Percentiles rank a stretch among this genome's conserved stretches.
Evolutionary conservation across 2,113 vertebrate genomes (phyloP).

Genomic region (Pachycephala philippinensis): DNA sequence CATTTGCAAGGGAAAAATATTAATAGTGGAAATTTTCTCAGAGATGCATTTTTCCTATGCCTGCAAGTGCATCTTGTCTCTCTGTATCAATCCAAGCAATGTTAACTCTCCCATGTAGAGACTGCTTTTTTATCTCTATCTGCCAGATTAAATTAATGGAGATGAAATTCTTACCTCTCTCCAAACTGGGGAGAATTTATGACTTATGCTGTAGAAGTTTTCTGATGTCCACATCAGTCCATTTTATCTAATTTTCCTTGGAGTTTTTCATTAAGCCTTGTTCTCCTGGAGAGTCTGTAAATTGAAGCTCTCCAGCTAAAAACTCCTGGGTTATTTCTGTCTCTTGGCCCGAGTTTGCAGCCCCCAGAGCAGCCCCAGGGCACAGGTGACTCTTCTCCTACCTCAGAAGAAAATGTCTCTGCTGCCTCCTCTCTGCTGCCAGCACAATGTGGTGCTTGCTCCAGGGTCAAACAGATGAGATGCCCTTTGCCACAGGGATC

Average conservation of each 20-base stretch:
- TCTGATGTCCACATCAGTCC: background rate
- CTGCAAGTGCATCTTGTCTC: slow-evolving; percentile 27
- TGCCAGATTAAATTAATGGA: background rate
- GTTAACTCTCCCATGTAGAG: background rate
- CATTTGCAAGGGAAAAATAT: slow-evolving; percentile 50
- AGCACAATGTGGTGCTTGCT: background rate
- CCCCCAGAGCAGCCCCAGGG: background rate
- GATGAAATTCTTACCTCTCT: background rate
- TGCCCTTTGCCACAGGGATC: background rate
- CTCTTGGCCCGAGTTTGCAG: background rate
- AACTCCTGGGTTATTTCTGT: background rate
- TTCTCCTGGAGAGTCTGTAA: background rate
- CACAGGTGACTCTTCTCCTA: background rate
- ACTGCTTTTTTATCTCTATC: background rate
- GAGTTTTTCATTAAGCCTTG: background rate
- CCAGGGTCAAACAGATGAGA: background rate
- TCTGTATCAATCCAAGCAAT: background rate
- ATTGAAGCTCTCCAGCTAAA: background rate
- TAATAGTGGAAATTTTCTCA: slow-evolving; percentile 38
- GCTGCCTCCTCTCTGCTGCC: background rate
- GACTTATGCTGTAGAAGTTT: background rate
- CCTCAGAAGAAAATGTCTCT: background rate
- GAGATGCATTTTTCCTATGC: background rate
- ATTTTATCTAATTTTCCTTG: background rate
- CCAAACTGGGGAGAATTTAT: background rate